Conservation (phyloP, 2,113 vertebrate genomes). For the Empidonax traillii region DNA sequence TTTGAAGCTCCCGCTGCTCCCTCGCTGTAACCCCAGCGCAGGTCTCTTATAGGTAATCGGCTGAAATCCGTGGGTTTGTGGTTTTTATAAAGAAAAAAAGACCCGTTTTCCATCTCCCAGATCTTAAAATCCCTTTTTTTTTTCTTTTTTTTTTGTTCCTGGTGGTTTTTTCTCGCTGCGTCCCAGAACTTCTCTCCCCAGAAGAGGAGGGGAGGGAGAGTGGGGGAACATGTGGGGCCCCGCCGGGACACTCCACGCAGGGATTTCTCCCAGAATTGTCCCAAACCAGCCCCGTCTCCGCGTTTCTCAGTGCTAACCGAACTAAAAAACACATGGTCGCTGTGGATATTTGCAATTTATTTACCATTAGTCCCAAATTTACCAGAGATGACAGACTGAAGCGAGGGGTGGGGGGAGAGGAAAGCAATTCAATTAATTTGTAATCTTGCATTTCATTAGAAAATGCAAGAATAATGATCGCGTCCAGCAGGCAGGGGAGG, state of each 20-base stretch:
- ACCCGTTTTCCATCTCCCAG: neutral
- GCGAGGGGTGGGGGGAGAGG: no score
- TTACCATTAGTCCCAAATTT: slow-evolving; percentile 30
- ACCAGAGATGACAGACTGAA: neutral
- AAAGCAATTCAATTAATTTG: slow-evolving; percentile 55
- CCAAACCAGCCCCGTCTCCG: neutral
- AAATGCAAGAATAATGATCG: slow-evolving; percentile 47
- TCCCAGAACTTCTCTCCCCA: neutral
- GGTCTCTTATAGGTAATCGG: rapidly evolving
- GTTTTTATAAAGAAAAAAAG: neutral
- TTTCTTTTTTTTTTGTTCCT: neutral
- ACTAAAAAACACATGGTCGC: neutral
- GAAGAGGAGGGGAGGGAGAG: neutral
- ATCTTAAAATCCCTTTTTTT: neutral
- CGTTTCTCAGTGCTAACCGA: neutral
- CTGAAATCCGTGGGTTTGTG: neutral
- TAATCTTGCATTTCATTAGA: slow-evolving; percentile 60
- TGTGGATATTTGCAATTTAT: neutral
- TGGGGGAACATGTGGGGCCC: neutral
- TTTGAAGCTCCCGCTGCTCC: neutral
- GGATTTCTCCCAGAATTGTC: neutral
- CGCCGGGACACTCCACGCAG: neutral
- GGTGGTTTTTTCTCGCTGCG: no score
- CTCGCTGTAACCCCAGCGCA: rapidly evolving
- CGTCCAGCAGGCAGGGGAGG: neutral